Evolutionary conservation across 2,113 vertebrate genomes (phyloP).

Genomic region (Rhea americana): DNA sequence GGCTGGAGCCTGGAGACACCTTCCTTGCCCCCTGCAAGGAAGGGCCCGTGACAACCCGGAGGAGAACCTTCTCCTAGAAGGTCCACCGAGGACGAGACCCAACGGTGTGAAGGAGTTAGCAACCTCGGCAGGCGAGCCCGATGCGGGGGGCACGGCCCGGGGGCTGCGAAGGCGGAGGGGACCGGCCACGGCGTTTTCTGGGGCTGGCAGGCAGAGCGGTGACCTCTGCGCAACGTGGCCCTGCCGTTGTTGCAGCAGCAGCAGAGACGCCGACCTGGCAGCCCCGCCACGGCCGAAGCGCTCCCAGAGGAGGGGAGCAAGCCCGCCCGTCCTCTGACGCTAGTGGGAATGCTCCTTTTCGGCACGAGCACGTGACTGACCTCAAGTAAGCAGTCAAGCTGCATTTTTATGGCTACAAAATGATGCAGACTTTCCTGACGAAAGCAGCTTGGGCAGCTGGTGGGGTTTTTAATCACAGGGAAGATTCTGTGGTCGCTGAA

Average conservation of each 20-base stretch:
- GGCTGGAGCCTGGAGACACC: neutral
- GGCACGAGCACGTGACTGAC: neutral
- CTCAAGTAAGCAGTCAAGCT: neutral
- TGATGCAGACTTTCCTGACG: neutral
- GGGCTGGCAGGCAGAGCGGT: neutral
- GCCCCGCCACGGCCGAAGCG: neutral
- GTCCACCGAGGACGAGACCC: neutral
- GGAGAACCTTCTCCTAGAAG: no score
- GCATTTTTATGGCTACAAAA: slow-evolving; percentile 10
- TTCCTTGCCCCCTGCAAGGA: neutral
- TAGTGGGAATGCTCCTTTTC: neutral
- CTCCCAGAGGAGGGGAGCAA: neutral
- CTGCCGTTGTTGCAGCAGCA: neutral
- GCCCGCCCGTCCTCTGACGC: neutral
- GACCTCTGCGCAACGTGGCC: no score
- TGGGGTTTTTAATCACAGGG: slow-evolving; percentile 34
- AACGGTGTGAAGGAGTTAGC: no score
- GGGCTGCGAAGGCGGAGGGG: neutral
- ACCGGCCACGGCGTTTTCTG: neutral
- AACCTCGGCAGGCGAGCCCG: accelerated
- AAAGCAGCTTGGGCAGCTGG: slow-evolving; percentile 30
- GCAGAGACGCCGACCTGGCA: neutral
- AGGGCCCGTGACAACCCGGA: no score
- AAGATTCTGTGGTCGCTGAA: slow-evolving; percentile 22
- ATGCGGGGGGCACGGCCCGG: no score